phyloP scores from a whole-genome alignment of 2,797 vertebrate species.

The Ambastaia sidthimunki region DNA sequence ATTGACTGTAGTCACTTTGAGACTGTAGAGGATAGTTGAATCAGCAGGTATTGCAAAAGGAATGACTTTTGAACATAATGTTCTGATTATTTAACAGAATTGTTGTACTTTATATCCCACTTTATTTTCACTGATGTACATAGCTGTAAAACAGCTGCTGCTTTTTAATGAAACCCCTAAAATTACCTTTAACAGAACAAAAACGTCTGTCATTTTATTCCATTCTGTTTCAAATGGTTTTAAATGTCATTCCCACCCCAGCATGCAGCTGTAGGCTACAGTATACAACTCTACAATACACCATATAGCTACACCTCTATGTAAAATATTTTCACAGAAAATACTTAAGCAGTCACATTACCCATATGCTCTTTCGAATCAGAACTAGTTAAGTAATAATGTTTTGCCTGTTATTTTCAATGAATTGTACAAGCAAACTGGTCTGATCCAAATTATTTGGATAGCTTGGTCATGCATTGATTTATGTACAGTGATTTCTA shows the following conservation, averaged over 20 bases:
- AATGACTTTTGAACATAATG: conserved; percentile 9
- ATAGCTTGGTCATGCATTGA: too few relatives aligned
- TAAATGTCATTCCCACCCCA: too few relatives aligned
- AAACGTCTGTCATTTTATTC: neutral
- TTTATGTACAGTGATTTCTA: too few relatives aligned
- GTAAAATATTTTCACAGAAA: too few relatives aligned
- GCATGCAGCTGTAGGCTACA: too few relatives aligned
- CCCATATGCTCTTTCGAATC: neutral
- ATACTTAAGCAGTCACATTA: neutral
- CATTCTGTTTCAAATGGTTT: too few relatives aligned
- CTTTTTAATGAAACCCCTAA: neutral
- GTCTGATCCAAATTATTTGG: too few relatives aligned
- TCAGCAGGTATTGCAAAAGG: neutral
- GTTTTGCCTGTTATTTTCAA: too few relatives aligned
- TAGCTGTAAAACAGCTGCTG: conserved; percentile 3
- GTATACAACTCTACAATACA: too few relatives aligned
- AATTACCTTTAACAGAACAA: neutral
- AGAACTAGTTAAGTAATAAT: too few relatives aligned
- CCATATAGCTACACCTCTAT: too few relatives aligned
- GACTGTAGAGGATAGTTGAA: neutral
- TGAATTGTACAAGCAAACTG: too few relatives aligned
- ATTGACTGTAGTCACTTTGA: neutral
- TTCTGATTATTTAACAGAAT: neutral
- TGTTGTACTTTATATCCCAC: neutral
- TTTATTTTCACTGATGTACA: neutral